Base-by-base conservation (phyloP, 2,113 vertebrate species). In the Ammodytes dubius region DNA sequence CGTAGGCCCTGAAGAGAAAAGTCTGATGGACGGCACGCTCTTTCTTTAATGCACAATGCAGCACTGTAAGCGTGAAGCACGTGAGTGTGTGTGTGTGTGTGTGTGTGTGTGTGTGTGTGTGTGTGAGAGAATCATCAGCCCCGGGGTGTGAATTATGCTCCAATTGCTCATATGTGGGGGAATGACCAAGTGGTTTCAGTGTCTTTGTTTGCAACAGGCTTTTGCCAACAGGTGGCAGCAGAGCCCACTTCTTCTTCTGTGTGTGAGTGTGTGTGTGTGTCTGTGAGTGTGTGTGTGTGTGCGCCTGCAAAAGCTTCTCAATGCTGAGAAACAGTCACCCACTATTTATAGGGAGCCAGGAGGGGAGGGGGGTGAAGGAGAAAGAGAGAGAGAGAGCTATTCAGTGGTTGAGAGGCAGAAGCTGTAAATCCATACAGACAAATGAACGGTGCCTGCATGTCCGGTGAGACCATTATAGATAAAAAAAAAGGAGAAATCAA, bases 171-270 rank as follows among this genome's bases (percentile, higher is more conserved):
- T 6, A 5, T 49, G 45, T 17, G 10, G 27, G 10, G 27, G 15
- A 1, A 42, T 12, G 5, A 46, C 49, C 9, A 61, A 10, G 10
- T 4, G 12, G n/a, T 53, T 42, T 37, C n/a, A 17, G 15, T 39
- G 40, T n/a, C 9, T 14, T 39, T 15, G 15, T 42, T 4, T 35
- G 4, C 5, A 4, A 4, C 13, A 40, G 2, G 1, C n/a, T 79
- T 14, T 60, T 27, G 89, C 87, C 96, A 76, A 85, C 82, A 97
- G 97, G 88, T 93, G 97, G 97, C 96, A 96, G 96, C 95, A 97
- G 58, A 96, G 77, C 60, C 42, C 45, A n/a, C 0, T 4, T 4
- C 35, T 57, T 58, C 19, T 35, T 19, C 13, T 27, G 11, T 50
- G 70, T 12, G 14, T 50, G 37, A 17, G 53, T 54, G 37, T 42